Percentiles rank a stretch among this genome's conserved stretches.
These are phyloP conservation scores for Misgurnus mizolepis DNA, from an alignment of 2,113 vertebrate genomes.

Conservation along the genomic window DNA sequence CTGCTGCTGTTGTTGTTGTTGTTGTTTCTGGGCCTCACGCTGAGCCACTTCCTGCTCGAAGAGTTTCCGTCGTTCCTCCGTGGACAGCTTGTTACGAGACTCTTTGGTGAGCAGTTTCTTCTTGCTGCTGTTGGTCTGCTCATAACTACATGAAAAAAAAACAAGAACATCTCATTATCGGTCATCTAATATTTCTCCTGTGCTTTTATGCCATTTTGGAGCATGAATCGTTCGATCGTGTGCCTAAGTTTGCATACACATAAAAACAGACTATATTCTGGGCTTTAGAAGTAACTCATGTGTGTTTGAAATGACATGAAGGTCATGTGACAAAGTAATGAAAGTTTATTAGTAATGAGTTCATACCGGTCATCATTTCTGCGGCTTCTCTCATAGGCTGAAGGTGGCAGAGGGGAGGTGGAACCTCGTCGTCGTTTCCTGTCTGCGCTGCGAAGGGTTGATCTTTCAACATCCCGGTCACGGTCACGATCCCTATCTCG, in stretches of 20 bases:
- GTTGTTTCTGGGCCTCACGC: slow-evolving; percentile 92
- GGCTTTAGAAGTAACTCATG: neutral
- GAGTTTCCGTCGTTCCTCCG: slow-evolving; percentile 93
- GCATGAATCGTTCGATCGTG: no score
- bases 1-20: slow-evolving; percentile 78
- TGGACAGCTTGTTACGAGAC: slow-evolving; percentile 89
- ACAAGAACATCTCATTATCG: neutral
- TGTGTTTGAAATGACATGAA: neutral
- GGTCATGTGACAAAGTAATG: neutral
- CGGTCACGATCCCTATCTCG: slow-evolving; percentile 58
- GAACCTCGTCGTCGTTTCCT: slow-evolving; percentile 86
- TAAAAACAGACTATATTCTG: neutral
- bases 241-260: no score
- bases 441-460: slow-evolving; percentile 82
- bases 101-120: slow-evolving; percentile 89
- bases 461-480: slow-evolving; percentile 57
- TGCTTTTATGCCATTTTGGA: no score
- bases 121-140: slow-evolving; percentile 80
- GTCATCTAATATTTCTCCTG: neutral
- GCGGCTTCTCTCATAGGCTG: slow-evolving; percentile 86
- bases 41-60: slow-evolving; percentile 98
- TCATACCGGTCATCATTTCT: slow-evolving; percentile 88
- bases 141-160: slow-evolving; percentile 77
- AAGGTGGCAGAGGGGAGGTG: slow-evolving; percentile 80
- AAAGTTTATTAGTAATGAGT: neutral